phyloP scores from a whole-genome alignment of 2,888 invertebrate species.

The Amiota mariae region DNA sequence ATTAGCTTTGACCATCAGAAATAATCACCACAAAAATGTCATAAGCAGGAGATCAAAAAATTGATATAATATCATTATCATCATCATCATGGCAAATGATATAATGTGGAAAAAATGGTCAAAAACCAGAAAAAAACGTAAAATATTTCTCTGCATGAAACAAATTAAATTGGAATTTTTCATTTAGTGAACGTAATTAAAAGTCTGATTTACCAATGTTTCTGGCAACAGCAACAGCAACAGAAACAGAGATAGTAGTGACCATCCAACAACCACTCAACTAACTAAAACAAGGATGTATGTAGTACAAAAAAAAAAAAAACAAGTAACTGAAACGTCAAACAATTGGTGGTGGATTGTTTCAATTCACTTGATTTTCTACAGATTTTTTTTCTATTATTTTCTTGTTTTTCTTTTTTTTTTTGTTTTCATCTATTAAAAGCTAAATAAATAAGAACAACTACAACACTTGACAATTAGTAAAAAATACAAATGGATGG shows the following conservation, averaged over 20 bases:
- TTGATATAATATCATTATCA: too few species aligned
- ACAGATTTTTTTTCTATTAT: not conserved
- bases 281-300: constrained; percentile 38
- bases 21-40: constrained; percentile 7
- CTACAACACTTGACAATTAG: constrained; percentile 21
- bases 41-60: not conserved
- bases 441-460: constrained; percentile 13
- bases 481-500: not conserved
- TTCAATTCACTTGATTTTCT: not conserved
- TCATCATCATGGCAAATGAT: too few species aligned
- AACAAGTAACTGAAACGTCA: constrained; percentile 23
- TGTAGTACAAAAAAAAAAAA: constrained; percentile 42
- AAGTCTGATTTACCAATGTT: constrained; percentile 46
- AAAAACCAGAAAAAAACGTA: too few species aligned
- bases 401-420: not conserved
- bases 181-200: constrained; percentile 50
- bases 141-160: constrained; percentile 1
- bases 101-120: too few species aligned
- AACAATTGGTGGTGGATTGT: constrained; percentile 6
- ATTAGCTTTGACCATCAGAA: too few species aligned
- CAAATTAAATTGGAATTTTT: constrained; percentile 42
- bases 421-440: constrained; percentile 1
- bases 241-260: not conserved
- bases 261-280: constrained; percentile 18
- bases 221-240: too few species aligned